phyloP scores from a whole-genome alignment of 2,797 vertebrate species.

The Pseudocheirus occidentalis region DNA sequence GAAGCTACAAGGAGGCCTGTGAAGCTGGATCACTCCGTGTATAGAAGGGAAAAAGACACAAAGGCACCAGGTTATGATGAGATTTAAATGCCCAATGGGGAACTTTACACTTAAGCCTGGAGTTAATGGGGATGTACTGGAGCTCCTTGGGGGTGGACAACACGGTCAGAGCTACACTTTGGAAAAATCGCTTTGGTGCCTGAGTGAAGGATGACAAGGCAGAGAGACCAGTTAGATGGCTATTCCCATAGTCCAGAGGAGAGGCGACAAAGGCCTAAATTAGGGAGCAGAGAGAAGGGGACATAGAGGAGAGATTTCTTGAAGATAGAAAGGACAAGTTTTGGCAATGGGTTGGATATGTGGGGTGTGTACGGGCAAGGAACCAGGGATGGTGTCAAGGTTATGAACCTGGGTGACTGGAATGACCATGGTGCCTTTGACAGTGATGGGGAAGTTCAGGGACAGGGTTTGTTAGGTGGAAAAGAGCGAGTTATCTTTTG shows the following conservation, averaged over 20 bases:
- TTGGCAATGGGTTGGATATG: not conserved
- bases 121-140: not conserved
- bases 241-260: not conserved
- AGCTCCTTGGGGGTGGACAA: not conserved
- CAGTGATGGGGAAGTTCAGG: not conserved
- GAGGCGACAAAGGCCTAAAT: not conserved
- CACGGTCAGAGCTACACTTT: not conserved
- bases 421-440: not conserved
- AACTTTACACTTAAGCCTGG: not conserved
- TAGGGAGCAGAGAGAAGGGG: not conserved
- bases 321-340: not conserved
- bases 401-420: not conserved
- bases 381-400: not conserved
- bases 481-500: not conserved
- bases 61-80: not conserved
- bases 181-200: not conserved
- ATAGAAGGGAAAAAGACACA: not conserved
- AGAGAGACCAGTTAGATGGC: not conserved
- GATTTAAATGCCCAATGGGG: not conserved
- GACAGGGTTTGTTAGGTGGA: not conserved
- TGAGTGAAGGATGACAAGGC: not conserved
- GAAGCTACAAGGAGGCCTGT: not conserved
- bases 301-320: not conserved
- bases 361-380: not conserved
- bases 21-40: too few relatives aligned